Evolutionary conservation across 1,140 invertebrate species (phyloP).

Genomic region (Drosophila willistoni): DNA sequence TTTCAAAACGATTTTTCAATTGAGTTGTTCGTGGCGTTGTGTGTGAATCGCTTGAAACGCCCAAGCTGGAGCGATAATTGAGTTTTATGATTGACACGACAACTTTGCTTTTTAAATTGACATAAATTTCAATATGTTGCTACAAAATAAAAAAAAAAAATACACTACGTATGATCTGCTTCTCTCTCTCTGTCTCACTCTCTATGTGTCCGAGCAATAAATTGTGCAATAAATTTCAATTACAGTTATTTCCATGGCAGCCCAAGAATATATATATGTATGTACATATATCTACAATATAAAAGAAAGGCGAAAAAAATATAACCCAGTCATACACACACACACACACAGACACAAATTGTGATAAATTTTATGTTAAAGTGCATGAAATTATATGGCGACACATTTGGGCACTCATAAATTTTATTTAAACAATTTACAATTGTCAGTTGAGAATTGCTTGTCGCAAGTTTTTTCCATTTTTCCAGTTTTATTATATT

Average conservation of each 20-base stretch:
- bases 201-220: conserved; percentile 60
- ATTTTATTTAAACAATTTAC: conserved; percentile 82
- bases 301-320: conserved; percentile 22
- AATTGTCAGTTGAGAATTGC: conserved; percentile 78
- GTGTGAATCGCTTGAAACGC: conserved; percentile 5
- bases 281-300: conserved; percentile 13
- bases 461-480: conserved; percentile 50
- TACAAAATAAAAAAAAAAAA: conserved; percentile 48
- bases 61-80: conserved; percentile 70
- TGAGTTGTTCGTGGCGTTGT: conserved; percentile 61
- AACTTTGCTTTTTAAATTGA: conserved; percentile 82
- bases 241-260: conserved; percentile 72
- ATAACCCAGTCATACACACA: conserved; percentile 12
- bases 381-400: conserved; percentile 81
- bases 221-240: conserved; percentile 82
- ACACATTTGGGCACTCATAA: conserved; percentile 80
- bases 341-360: conserved; percentile 63
- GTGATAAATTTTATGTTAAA: conserved; percentile 82
- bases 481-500: conserved; percentile 21
- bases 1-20: conserved; percentile 72
- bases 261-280: conserved; percentile 44
- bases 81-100: conserved; percentile 81
- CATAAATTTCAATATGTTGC: conserved; percentile 80
- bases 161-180: conserved; percentile 32
- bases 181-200: conserved; percentile 27